A percentile compares a stretch with the other conserved stretches of the same genome.
Evolutionary conservation across 2,113 vertebrate species (phyloP).

Genomic region (Actenoides hombroni): DNA sequence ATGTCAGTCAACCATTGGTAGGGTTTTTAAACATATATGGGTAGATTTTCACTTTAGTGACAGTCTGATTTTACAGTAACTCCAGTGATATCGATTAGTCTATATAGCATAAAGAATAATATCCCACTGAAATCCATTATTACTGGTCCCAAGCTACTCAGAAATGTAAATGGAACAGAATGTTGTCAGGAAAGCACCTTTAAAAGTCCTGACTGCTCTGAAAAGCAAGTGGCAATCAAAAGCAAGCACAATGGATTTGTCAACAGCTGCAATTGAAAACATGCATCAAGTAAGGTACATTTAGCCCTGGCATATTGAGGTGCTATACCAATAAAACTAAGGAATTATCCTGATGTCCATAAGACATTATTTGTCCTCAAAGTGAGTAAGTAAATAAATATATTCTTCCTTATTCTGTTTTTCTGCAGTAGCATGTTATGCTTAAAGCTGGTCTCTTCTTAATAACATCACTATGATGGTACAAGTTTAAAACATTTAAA

Average conservation of each 20-base stretch:
- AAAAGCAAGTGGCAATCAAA: neutral
- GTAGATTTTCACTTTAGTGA: neutral
- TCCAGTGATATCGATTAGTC: neutral
- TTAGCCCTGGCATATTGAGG: neutral
- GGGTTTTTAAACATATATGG: neutral
- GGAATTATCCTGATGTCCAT: neutral
- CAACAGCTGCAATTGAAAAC: neutral
- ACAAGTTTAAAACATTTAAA: neutral
- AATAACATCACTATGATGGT: neutral
- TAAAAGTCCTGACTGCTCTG: neutral
- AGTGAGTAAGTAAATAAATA: neutral
- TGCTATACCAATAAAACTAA: neutral
- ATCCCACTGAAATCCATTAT: neutral
- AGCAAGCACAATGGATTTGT: neutral
- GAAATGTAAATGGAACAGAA: neutral
- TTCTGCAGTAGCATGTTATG: neutral
- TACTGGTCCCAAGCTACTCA: neutral
- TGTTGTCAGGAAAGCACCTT: neutral
- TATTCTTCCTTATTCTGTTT: neutral
- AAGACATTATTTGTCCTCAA: neutral
- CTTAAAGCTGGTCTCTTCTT: neutral
- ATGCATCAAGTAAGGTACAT: neutral
- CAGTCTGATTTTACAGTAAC: neutral
- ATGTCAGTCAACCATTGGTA: neutral
- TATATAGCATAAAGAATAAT: neutral